Evolutionary conservation across 2,113 vertebrate genomes (phyloP).

Genomic region (Plecturocebus donacophilus): DNA sequence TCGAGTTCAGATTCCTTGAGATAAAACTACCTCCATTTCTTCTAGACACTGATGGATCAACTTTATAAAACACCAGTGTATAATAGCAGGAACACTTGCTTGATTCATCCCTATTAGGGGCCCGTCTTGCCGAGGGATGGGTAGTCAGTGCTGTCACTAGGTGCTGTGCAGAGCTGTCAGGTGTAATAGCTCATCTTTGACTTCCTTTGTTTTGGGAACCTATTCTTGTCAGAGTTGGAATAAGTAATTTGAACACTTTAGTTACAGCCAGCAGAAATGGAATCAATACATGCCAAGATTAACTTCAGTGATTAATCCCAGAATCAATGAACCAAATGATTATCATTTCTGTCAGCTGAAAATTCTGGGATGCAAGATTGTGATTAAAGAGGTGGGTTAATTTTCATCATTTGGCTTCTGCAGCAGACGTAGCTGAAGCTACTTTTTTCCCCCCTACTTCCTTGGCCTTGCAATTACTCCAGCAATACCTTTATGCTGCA

Average conservation of each 20-base stretch:
- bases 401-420: constrained; percentile 32
- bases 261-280: constrained; percentile 67
- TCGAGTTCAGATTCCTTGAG: constrained; percentile 47
- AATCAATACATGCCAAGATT: constrained; percentile 74
- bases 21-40: constrained; percentile 35
- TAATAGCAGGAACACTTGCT: constrained; percentile 37
- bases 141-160: not conserved
- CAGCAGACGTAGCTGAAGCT: not conserved
- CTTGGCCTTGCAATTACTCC: not conserved
- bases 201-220: constrained; percentile 73
- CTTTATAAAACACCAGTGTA: constrained; percentile 45
- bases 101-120: constrained; percentile 43
- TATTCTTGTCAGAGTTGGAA: constrained; percentile 66
- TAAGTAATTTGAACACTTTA: constrained; percentile 73
- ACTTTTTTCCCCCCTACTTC: not conserved
- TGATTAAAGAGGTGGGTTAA: constrained; percentile 67
- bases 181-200: constrained; percentile 67
- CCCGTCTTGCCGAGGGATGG: not conserved
- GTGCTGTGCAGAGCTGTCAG: constrained; percentile 57
- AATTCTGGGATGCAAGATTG: constrained; percentile 51
- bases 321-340: constrained; percentile 74
- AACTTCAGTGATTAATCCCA: constrained; percentile 74
- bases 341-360: constrained; percentile 70
- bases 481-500: not conserved
- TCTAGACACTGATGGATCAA: constrained; percentile 61